Conservation (phyloP, 2,888 invertebrate genomes). For the Aspidiotus destructor region DNA sequence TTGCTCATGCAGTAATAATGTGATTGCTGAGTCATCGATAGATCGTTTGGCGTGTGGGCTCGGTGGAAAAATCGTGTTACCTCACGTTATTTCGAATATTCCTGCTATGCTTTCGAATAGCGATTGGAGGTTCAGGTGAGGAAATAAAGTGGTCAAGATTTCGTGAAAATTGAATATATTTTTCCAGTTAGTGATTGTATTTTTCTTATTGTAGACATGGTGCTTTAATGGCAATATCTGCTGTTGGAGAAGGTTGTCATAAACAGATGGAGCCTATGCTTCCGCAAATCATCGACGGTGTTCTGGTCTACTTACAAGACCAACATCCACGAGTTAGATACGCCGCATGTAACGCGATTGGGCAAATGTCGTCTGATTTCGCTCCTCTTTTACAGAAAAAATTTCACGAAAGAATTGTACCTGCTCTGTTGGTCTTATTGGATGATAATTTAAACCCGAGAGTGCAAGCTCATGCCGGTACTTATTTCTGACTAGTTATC, state of each 20-base stretch:
- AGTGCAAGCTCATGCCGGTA: slow-evolving; percentile 72
- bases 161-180: background rate
- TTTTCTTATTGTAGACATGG: slow-evolving; percentile 57
- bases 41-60: slow-evolving; percentile 96
- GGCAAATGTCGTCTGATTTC: slow-evolving; percentile 98
- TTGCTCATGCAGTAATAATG: slow-evolving; percentile 61
- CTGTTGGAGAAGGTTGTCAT: slow-evolving; percentile 96
- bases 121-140: slow-evolving; percentile 68
- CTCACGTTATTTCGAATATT: slow-evolving; percentile 73
- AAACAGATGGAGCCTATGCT: slow-evolving; percentile 95
- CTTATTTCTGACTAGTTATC: background rate
- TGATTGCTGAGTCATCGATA: slow-evolving; percentile 90
- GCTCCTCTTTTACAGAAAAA: slow-evolving; percentile 94
- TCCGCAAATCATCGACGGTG: slow-evolving; percentile 81
- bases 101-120: slow-evolving; percentile 75
- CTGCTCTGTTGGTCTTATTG: slow-evolving; percentile 75
- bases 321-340: slow-evolving; percentile 88
- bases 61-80: slow-evolving; percentile 85
- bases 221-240: slow-evolving; percentile 96
- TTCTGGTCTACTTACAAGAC: slow-evolving; percentile 68
- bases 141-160: background rate
- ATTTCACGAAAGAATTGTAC: slow-evolving; percentile 91
- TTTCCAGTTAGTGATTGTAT: background rate
- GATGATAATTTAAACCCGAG: slow-evolving; percentile 87
- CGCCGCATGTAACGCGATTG: slow-evolving; percentile 96